These are phyloP conservation scores for Parotocinclus haroldoi DNA, from an alignment of 2,797 vertebrate genomes.

Conservation along the genomic window DNA sequence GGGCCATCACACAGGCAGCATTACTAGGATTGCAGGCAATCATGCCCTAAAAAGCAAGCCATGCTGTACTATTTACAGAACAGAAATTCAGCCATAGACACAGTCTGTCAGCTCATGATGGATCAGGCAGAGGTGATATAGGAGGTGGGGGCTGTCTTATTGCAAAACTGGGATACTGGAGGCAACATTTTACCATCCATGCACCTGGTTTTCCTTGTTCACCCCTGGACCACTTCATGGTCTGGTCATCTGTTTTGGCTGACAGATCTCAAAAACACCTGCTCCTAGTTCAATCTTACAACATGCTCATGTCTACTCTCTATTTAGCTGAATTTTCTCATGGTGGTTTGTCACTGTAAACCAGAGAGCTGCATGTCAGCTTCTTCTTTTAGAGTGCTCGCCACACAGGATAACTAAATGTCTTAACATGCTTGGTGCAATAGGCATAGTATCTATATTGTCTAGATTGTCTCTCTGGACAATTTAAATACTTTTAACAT, in stretches of 20 bases:
- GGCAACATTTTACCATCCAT: slow-evolving; percentile 50
- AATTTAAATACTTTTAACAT: too few species aligned
- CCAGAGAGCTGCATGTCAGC: slow-evolving; percentile 15
- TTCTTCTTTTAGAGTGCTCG: background rate
- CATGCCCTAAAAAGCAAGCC: slow-evolving; percentile 58
- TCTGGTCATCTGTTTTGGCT: slow-evolving; percentile 22
- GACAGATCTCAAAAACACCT: slow-evolving; percentile 22
- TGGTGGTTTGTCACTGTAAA: slow-evolving; percentile 12
- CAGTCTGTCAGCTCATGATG: slow-evolving; percentile 72
- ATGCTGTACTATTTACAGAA: slow-evolving; percentile 75
- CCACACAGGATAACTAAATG: background rate
- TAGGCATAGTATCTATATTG: slow-evolving; percentile 2
- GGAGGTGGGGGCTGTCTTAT: slow-evolving; percentile 52
- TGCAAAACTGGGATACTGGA: slow-evolving; percentile 54
- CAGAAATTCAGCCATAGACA: slow-evolving; percentile 72
- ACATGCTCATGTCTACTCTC: background rate
- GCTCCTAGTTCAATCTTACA: slow-evolving; percentile 25
- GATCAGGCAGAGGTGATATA: slow-evolving; percentile 58
- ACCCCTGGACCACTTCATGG: slow-evolving; percentile 26
- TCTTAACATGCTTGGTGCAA: background rate
- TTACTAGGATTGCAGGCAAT: slow-evolving; percentile 72
- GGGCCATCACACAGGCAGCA: slow-evolving; percentile 59
- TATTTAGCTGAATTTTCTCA: slow-evolving; percentile 6
- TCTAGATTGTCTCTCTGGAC: too few species aligned
- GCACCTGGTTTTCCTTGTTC: slow-evolving; percentile 37